phyloP scores from a whole-genome alignment of 92 coral and sea anemone species.

The Porites lobata region DNA sequence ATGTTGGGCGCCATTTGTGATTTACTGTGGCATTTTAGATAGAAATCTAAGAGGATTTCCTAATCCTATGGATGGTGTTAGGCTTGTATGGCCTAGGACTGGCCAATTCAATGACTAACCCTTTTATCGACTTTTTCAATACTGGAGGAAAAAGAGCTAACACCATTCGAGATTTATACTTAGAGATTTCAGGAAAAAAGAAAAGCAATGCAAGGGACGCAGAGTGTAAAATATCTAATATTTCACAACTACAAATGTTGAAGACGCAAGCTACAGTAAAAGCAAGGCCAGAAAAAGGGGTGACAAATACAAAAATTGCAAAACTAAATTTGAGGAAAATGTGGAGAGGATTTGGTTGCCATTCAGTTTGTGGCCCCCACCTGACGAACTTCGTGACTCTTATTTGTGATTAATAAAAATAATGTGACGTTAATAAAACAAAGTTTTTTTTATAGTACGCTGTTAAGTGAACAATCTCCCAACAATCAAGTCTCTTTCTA shows the following conservation, averaged over 20 bases:
- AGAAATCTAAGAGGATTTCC: slow-evolving; percentile 36
- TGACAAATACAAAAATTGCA: not conserved
- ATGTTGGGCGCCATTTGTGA: slow-evolving; percentile 80
- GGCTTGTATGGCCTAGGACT: slow-evolving; percentile 72
- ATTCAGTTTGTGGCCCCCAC: slow-evolving; percentile 13
- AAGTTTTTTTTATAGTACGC: no score
- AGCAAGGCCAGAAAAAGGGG: not conserved
- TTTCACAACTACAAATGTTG: not conserved
- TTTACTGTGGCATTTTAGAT: slow-evolving; percentile 73
- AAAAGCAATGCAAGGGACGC: not conserved
- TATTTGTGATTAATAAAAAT: not conserved
- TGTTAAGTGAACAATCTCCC: no score
- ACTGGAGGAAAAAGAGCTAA: slow-evolving; percentile 26
- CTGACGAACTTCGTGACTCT: slow-evolving; percentile 5
- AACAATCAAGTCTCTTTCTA: no score
- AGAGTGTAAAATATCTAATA: slow-evolving; percentile 1
- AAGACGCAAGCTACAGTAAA: not conserved
- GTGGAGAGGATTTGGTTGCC: slow-evolving; percentile 13
- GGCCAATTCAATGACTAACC: slow-evolving; percentile 72
- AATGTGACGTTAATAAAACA: no score
- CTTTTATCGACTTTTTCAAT: slow-evolving; percentile 79
- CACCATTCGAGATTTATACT: not conserved
- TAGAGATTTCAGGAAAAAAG: not conserved
- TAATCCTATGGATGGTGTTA: slow-evolving; percentile 21
- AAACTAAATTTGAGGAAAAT: not conserved